Percentiles rank a stretch among this genome's conserved stretches.
phyloP scores from a whole-genome alignment of 2,797 vertebrate species.

The Bradypus variegatus region DNA sequence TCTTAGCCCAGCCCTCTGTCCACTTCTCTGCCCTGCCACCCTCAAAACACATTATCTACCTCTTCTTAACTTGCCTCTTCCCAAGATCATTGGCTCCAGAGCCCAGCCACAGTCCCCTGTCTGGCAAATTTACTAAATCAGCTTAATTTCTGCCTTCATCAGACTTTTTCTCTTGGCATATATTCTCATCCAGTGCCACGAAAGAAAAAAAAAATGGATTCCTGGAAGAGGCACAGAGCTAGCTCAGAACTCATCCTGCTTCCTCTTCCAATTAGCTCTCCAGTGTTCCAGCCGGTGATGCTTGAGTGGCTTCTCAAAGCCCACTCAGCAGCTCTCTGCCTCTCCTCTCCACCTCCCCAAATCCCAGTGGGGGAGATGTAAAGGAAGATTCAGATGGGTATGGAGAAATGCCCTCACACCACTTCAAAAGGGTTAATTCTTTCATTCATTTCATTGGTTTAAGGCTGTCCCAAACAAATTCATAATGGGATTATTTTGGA shows the following conservation, averaged over 20 bases:
- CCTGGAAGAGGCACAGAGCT: conserved; percentile 53
- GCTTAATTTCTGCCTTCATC: conserved; percentile 51
- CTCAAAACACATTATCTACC: not conserved
- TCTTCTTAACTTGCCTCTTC: not conserved
- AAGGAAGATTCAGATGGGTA: not conserved
- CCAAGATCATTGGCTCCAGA: not conserved
- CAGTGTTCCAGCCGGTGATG: not conserved
- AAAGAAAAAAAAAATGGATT: conserved; percentile 48
- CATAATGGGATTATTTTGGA: not conserved
- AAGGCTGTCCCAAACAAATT: not conserved
- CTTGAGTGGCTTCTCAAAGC: conserved; percentile 24
- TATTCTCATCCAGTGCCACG: not conserved
- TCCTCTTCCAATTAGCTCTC: conserved; percentile 41
- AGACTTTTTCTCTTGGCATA: conserved; percentile 41
- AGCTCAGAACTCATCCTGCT: conserved; percentile 29
- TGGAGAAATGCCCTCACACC: not conserved
- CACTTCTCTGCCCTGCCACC: not conserved
- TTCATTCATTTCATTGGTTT: not conserved
- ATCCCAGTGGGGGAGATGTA: not conserved
- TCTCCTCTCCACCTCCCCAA: not conserved
- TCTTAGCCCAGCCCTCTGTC: not conserved
- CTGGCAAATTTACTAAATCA: conserved; percentile 53
- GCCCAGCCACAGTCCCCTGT: not conserved
- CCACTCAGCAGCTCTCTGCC: conserved; percentile 6
- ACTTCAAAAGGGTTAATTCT: not conserved